phyloP scores from a whole-genome alignment of 2,113 vertebrate species.

The Gymnobelideus leadbeateri region DNA sequence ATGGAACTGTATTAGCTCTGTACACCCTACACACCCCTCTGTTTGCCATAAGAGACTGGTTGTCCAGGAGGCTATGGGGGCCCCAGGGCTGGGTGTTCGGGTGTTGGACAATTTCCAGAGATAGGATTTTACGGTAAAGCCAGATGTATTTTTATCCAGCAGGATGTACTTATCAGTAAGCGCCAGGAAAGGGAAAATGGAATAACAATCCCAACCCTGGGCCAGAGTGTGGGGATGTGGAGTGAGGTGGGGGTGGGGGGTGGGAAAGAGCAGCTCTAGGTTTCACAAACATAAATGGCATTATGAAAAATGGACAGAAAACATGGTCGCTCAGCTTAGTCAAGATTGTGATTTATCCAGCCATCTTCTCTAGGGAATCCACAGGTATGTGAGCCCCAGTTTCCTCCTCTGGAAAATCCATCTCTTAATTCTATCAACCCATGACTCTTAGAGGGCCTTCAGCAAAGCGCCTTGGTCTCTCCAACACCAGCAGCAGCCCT shows the following conservation, averaged over 20 bases:
- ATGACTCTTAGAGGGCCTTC: neutral
- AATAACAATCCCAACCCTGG: constrained; percentile 62
- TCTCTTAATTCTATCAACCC: neutral
- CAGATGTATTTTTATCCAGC: constrained; percentile 80
- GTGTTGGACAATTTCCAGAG: constrained; percentile 57
- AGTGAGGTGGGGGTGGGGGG: neutral
- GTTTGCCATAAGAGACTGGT: neutral
- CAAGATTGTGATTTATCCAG: neutral
- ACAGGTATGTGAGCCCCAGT: neutral
- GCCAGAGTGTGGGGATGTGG: neutral
- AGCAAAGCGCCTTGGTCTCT: neutral
- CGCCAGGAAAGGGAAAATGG: constrained; percentile 79
- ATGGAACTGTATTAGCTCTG: neutral
- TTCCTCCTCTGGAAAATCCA: neutral
- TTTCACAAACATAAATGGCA: neutral
- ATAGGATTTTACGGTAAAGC: constrained; percentile 75
- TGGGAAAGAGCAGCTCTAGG: neutral
- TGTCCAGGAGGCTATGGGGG: neutral
- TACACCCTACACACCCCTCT: neutral
- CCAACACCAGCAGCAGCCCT: constrained; percentile 13
- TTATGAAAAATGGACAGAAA: neutral
- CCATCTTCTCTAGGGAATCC: neutral
- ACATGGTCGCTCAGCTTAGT: neutral
- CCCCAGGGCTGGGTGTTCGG: constrained; percentile 57
- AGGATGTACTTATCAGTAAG: constrained; percentile 79